These are phyloP conservation scores for Actias luna DNA, from an alignment of 2,888 invertebrate species.

Conservation along the genomic window DNA sequence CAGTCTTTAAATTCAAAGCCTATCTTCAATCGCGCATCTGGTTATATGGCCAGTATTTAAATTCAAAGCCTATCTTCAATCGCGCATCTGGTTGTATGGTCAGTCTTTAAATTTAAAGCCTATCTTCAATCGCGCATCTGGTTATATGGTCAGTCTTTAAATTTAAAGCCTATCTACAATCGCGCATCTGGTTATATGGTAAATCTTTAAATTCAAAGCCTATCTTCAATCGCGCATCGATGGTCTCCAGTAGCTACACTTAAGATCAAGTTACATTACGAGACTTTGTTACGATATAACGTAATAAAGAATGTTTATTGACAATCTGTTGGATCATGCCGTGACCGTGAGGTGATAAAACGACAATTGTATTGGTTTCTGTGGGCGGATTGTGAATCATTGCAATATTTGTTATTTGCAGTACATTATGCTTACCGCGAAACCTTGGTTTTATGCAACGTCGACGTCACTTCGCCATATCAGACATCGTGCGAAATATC, in stretches of 20 bases:
- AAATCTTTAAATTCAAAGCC: no score
- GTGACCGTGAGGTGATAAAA: background rate
- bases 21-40: no score
- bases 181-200: no score
- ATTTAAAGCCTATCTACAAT: no score
- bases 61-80: no score
- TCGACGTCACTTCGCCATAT: background rate
- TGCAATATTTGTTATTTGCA: slow-evolving; percentile 2
- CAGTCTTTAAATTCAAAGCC: no score
- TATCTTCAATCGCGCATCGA: no score
- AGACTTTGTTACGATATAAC: background rate
- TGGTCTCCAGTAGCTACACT: background rate
- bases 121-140: no score
- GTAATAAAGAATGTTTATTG: background rate
- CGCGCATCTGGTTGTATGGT: no score
- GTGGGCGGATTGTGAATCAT: slow-evolving; percentile 5
- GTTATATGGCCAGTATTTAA: no score
- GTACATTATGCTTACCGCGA: background rate
- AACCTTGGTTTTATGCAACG: slow-evolving; percentile 6
- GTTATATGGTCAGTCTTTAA: no score
- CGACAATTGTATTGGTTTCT: background rate
- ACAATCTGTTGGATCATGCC: background rate
- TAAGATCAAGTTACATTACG: background rate
- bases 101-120: no score
- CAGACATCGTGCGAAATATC: background rate